Evolutionary conservation across 2,113 vertebrate species (phyloP).

Genomic region (Dipodomys merriami): DNA sequence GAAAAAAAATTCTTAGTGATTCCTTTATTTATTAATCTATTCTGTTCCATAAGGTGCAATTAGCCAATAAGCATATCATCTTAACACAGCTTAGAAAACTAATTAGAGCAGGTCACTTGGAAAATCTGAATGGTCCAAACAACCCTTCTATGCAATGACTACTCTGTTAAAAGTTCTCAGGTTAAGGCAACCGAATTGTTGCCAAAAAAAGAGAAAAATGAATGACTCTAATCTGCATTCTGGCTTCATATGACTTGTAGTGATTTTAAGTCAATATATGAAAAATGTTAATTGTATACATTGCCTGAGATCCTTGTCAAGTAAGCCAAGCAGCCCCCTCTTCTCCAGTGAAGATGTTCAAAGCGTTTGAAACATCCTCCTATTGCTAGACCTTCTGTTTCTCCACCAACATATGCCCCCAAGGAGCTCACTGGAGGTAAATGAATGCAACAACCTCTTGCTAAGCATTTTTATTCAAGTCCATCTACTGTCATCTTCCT

Average conservation of each 20-base stretch:
- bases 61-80: constrained; percentile 54
- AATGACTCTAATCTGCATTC: constrained; percentile 15
- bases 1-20: constrained; percentile 25
- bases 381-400: constrained; percentile 52
- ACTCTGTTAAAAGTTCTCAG: constrained; percentile 41
- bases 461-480: constrained; percentile 77
- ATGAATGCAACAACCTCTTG: constrained; percentile 73
- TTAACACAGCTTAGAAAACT: constrained; percentile 55
- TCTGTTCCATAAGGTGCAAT: constrained; percentile 16
- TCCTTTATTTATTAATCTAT: constrained; percentile 62
- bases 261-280: constrained; percentile 51
- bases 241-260: background rate
- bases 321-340: background rate
- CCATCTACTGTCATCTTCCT: constrained; percentile 77
- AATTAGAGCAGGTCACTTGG: constrained; percentile 56
- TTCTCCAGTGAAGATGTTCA: background rate
- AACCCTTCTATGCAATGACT: background rate
- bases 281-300: constrained; percentile 11
- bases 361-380: constrained; percentile 45
- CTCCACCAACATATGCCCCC: constrained; percentile 12
- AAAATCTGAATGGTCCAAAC: constrained; percentile 30
- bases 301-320: constrained; percentile 37
- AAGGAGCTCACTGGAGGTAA: constrained; percentile 70
- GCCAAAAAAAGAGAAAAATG: background rate
- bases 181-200: constrained; percentile 35